These are phyloP conservation scores for Ptycholaimellus sp. DNA, from an alignment of 2,888 invertebrate genomes.

Conservation along the genomic window DNA sequence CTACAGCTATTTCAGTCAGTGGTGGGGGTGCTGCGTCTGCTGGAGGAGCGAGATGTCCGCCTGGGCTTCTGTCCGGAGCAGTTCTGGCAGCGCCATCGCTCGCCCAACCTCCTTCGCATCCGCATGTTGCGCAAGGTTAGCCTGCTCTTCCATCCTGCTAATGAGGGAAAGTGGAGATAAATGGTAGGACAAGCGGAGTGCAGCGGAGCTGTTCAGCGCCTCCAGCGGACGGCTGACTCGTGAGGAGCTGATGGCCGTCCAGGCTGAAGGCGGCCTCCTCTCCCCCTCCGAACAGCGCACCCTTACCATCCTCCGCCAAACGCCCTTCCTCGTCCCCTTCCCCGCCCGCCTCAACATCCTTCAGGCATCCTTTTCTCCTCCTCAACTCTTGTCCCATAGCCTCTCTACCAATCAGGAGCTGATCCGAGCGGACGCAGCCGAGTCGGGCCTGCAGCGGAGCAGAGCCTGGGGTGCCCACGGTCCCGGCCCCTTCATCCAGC, in stretches of 20 bases:
- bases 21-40: conserved; percentile 49
- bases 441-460: too few species aligned
- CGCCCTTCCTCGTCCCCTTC: conserved; percentile 81
- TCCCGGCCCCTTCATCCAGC: not conserved
- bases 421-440: conserved; percentile 36
- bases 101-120: too few species aligned
- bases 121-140: too few species aligned
- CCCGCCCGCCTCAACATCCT: conserved; percentile 43
- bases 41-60: conserved; percentile 63
- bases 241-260: too few species aligned
- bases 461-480: not conserved
- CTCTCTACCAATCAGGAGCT: conserved; percentile 37
- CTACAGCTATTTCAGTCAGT: conserved; percentile 37
- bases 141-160: too few species aligned
- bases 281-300: conserved; percentile 65
- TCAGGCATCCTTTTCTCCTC: not conserved
- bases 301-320: conserved; percentile 59
- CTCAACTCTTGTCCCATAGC: conserved; percentile 27
- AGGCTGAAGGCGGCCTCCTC: too few species aligned
- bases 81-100: conserved; percentile 57
- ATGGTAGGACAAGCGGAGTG: too few species aligned
- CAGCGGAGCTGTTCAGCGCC: too few species aligned
- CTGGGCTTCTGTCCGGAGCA: conserved; percentile 47
- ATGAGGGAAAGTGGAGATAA: too few species aligned
- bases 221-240: too few species aligned